Conservation (phyloP, 2,113 vertebrate species). For the Nestor notabilis region DNA sequence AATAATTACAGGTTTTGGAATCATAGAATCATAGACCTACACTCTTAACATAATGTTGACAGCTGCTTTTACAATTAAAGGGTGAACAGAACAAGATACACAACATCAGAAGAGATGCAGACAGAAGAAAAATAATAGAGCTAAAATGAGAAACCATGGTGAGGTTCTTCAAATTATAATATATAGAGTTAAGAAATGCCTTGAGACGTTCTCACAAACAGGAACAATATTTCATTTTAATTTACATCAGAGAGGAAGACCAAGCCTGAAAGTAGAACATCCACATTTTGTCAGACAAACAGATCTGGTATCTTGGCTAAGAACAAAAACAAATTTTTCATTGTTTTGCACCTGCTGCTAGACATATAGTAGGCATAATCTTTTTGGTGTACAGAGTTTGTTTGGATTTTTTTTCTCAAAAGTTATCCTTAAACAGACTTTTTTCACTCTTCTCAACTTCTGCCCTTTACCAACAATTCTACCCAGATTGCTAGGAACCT, state of each 20-base stretch:
- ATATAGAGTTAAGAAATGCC: neutral
- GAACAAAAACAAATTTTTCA: conserved; percentile 16
- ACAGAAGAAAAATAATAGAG: neutral
- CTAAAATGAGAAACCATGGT: neutral
- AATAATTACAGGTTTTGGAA: neutral
- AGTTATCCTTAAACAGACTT: neutral
- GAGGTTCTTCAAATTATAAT: neutral
- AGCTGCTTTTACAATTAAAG: neutral
- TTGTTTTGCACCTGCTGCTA: neutral
- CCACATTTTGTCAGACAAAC: neutral
- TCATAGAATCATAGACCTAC: neutral
- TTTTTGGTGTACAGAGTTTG: neutral
- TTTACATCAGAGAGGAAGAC: neutral
- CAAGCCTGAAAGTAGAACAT: conserved; percentile 5
- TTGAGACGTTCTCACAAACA: neutral
- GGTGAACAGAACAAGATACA: neutral
- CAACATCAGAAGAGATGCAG: neutral
- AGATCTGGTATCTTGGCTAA: neutral
- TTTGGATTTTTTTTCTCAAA: neutral
- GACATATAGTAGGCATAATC: neutral
- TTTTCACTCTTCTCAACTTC: neutral
- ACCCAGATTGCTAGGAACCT: neutral
- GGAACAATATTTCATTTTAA: conserved; percentile 23
- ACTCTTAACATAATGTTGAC: neutral
- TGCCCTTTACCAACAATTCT: neutral